phyloP scores from a whole-genome alignment of 2,113 vertebrate species.

The Cygnus atratus region DNA sequence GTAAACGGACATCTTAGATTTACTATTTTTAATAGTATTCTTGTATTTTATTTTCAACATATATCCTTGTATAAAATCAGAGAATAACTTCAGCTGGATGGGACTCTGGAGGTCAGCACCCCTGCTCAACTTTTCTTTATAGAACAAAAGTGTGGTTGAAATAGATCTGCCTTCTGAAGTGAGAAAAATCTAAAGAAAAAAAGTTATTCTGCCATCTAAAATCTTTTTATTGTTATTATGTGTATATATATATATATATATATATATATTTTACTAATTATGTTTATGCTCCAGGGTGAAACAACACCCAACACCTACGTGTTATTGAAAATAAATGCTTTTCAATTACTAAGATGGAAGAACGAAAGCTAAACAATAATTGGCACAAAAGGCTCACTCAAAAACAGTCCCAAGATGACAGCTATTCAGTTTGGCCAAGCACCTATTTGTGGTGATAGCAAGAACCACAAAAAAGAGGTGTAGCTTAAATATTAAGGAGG shows the following conservation, averaged over 20 bases:
- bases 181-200: neutral
- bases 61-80: neutral
- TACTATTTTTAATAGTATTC: neutral
- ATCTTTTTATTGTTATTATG: constrained; percentile 3
- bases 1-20: neutral
- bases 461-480: constrained; percentile 32
- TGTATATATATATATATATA: neutral
- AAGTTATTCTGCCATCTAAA: neutral
- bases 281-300: constrained; percentile 30
- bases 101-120: neutral
- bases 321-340: constrained; percentile 25
- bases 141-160: neutral
- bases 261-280: constrained; percentile 37
- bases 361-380: neutral
- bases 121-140: neutral
- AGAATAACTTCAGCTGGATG: neutral
- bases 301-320: constrained; percentile 21
- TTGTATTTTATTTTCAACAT: neutral
- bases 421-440: neutral
- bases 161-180: neutral
- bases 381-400: neutral
- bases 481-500: constrained; percentile 12
- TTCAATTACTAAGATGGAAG: constrained; percentile 43
- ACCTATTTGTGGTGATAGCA: neutral
- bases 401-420: neutral